phyloP scores from a whole-genome alignment of 35 echinoderm and acorn worm species.

The Eucidaris tribuloides region DNA sequence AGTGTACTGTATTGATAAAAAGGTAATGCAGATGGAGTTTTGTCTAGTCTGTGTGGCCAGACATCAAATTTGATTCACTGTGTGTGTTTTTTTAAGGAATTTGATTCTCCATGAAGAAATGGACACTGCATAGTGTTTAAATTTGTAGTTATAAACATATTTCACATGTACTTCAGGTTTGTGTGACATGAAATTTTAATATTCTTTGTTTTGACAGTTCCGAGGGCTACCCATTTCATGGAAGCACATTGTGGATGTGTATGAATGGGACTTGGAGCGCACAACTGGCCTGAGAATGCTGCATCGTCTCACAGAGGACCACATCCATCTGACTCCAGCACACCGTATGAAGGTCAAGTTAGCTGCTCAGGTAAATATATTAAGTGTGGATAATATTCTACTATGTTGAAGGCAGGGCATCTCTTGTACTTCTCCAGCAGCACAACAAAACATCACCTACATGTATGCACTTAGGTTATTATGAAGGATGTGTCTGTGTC shows the following conservation, averaged over 20 bases:
- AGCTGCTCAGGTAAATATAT: constrained; percentile 13
- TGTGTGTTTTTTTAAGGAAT: no score
- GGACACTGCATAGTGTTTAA: no score
- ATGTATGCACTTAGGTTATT: no score
- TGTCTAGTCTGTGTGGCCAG: no score
- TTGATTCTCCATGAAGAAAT: no score
- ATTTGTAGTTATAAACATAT: background rate
- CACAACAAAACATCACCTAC: no score
- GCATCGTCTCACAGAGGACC: constrained; percentile 16
- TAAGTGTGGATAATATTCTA: background rate
- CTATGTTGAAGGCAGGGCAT: no score
- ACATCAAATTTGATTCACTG: no score
- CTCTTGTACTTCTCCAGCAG: no score
- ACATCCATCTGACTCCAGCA: constrained; percentile 36
- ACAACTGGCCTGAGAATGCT: background rate
- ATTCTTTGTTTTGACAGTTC: constrained; percentile 19
- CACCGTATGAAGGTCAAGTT: constrained; percentile 25
- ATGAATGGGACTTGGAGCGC: constrained; percentile 15
- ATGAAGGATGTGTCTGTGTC: no score
- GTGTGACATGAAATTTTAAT: background rate
- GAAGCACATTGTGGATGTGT: constrained; percentile 16
- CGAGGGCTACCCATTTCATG: constrained; percentile 33
- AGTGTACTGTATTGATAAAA: no score
- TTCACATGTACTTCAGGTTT: background rate
- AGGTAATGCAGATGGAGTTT: no score